Conservation (phyloP, 2,113 vertebrate genomes). For the Muntiacus reevesi region DNA sequence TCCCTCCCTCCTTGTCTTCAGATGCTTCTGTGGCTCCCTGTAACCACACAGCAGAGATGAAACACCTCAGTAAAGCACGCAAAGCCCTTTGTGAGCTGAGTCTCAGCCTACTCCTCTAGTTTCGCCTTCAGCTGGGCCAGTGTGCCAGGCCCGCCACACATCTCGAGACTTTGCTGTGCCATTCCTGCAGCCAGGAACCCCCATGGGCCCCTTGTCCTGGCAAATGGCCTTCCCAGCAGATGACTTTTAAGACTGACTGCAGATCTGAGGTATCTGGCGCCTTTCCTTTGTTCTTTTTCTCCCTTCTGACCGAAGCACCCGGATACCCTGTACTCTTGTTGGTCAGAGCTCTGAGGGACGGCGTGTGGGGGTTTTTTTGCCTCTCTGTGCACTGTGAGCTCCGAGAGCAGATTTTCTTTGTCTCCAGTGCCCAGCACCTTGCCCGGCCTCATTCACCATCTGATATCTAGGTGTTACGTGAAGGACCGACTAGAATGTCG, state of each 20-base stretch:
- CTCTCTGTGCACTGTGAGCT: background rate
- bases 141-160: background rate
- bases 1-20: background rate
- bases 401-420: background rate
- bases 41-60: background rate
- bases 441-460: background rate
- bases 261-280: background rate
- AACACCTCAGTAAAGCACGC: background rate
- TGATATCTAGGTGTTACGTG: background rate
- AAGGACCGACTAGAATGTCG: background rate
- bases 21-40: background rate
- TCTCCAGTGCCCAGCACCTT: background rate
- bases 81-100: background rate
- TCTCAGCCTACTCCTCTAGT: background rate
- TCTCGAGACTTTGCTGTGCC: background rate
- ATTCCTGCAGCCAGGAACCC: background rate
- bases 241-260: background rate
- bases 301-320: background rate
- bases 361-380: background rate
- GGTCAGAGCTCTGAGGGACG: background rate
- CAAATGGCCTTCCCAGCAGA: background rate
- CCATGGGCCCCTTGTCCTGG: background rate
- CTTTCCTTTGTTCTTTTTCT: background rate
- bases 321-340: no score
- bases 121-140: background rate